Conservation (phyloP, 2,797 vertebrate species). For the Sebastes itinus region DNA sequence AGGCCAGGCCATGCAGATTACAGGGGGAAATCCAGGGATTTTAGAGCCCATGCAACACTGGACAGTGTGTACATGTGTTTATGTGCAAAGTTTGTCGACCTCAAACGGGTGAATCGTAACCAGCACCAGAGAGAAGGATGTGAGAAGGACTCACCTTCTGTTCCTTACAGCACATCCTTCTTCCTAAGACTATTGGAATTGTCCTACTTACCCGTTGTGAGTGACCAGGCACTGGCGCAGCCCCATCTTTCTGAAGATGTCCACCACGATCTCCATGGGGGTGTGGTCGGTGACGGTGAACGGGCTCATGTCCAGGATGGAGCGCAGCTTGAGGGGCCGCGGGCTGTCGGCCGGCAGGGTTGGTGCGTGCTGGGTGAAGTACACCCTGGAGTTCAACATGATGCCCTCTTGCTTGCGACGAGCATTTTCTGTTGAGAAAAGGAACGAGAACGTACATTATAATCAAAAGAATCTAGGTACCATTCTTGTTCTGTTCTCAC, state of each 20-base stretch:
- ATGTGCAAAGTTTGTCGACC: neutral
- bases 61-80: slow-evolving; percentile 33
- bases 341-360: slow-evolving; percentile 97
- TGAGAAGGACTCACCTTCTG: neutral
- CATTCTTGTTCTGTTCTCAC: neutral
- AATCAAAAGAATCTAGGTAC: neutral
- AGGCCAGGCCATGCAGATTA: slow-evolving; percentile 63
- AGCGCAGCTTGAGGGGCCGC: slow-evolving; percentile 94
- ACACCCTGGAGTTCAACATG: slow-evolving; percentile 93
- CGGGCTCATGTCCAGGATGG: slow-evolving; percentile 99
- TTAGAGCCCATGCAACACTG: slow-evolving; percentile 53
- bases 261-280: slow-evolving; percentile 99
- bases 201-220: slow-evolving; percentile 92
- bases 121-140: neutral
- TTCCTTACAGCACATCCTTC: neutral
- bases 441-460: neutral
- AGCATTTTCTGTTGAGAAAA: slow-evolving; percentile 87
- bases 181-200: rapidly evolving
- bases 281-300: slow-evolving; percentile 99
- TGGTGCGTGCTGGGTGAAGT: slow-evolving; percentile 97
- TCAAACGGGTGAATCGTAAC: neutral
- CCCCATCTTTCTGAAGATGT: slow-evolving; percentile 98
- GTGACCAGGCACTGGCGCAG: slow-evolving; percentile 99
- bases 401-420: slow-evolving; percentile 97
- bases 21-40: neutral